These are phyloP conservation scores for Echinarachnius parma DNA, from an alignment of 53 echinoderm and acorn worm genomes.

Conservation along the genomic window DNA sequence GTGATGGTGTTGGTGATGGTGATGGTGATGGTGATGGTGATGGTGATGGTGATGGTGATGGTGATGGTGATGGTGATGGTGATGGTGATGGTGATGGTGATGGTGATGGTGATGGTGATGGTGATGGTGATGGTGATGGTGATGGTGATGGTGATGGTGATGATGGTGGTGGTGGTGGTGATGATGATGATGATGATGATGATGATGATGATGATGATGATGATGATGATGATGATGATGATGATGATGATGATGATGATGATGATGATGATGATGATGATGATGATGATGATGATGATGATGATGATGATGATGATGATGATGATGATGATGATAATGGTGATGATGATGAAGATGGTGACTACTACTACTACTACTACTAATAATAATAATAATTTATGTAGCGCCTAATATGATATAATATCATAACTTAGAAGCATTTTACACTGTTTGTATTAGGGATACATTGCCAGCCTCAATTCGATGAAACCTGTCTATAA, in stretches of 20 bases:
- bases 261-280: background rate
- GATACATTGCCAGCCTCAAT: background rate
- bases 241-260: background rate
- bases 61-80: too few relatives aligned
- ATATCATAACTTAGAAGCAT: too few relatives aligned
- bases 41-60: too few relatives aligned
- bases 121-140: background rate
- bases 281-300: background rate
- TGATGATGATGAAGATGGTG: background rate
- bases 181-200: background rate
- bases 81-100: too few relatives aligned
- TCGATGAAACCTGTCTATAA: too few relatives aligned
- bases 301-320: background rate
- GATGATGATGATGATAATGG: background rate
- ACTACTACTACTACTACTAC: too few relatives aligned
- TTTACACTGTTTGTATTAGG: background rate
- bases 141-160: constrained; percentile 6
- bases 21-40: too few relatives aligned
- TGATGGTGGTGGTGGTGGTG: background rate
- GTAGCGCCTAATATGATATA: too few relatives aligned
- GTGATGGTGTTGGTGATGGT: too few relatives aligned
- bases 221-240: background rate
- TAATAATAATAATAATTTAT: too few relatives aligned
- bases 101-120: background rate
- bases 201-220: background rate